Evolutionary conservation across 2,113 vertebrate genomes (phyloP), one percentile per base, ranked within the genome.

Genomic region (Corythornis madagascariensis): DNA sequence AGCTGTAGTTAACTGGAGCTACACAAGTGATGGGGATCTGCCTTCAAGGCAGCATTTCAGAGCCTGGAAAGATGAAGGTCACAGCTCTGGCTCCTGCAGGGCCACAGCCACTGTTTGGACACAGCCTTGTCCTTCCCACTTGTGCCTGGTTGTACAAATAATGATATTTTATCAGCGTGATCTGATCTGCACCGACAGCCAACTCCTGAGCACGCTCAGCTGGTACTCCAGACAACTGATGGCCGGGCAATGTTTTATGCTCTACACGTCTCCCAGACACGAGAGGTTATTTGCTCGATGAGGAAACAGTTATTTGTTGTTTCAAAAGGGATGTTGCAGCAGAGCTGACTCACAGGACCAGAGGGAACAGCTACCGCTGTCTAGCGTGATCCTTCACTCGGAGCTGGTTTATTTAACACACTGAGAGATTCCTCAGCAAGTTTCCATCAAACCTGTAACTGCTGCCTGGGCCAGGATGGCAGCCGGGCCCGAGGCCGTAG

Each of bases 381-480:
- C n/a, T 33, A 12, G 25, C 2, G 40, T 0, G 38, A 63, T 15
- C 22, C 17, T 31, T 42, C 42, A 7, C 42, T 59, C 35, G 1
- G 5, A 10, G 5, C 7, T 28, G 29, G 40, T 75, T 17, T 59
- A 55, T 9, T 35, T 16, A 15, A 5, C 16, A 4, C 3, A 12
- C 4, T 2, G 24, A n/a, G 0, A 47, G 64, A 7, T 9, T 69
- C 53, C 70, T 45, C 40, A 3, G 35, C 17, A 33, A 17, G 3
- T 40, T 70, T 38, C 33, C 84, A 70, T 7, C 63, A 25, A 13
- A 26, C 63, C 70, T 2, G 10, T 6, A 59, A 35, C 61, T 65
- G 40, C 1, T 4, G 38, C 1, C 21, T 1, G 57, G 53, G 47
- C 42, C 21, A 42, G 4, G 55, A 6, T 6, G 19, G 1, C 17